Evolutionary conservation across 2,888 invertebrate genomes (phyloP).

Genomic region (Apodemia duryi): DNA sequence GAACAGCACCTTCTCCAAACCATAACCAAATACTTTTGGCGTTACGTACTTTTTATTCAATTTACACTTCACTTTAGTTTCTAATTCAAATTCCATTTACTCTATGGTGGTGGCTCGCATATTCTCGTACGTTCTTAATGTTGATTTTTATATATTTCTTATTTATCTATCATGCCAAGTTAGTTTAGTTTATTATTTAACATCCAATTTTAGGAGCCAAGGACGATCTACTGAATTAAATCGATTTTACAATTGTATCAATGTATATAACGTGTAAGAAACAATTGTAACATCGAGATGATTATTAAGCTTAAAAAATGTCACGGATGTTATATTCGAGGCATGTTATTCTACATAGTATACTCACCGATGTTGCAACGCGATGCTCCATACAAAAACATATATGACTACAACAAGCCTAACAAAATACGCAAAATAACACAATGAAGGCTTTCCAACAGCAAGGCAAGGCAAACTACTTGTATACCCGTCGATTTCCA

Average conservation of each 20-base stretch:
- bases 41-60: constrained; percentile 32
- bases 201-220: constrained; percentile 59
- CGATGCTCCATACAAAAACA: constrained; percentile 52
- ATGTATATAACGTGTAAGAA: constrained; percentile 42
- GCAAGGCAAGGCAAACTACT: constrained; percentile 65
- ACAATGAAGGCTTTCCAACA: constrained; percentile 59
- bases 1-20: constrained; percentile 41
- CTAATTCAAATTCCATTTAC: constrained; percentile 52
- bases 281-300: constrained; percentile 52
- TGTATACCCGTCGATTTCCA: constrained; percentile 44
- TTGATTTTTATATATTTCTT: constrained; percentile 32
- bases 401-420: constrained; percentile 72
- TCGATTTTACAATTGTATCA: constrained; percentile 50
- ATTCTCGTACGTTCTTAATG: constrained; percentile 36
- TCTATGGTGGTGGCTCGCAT: constrained; percentile 61
- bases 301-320: constrained; percentile 60
- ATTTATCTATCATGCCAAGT: constrained; percentile 60
- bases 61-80: constrained; percentile 39
- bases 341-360: constrained; percentile 46
- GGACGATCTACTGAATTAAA: constrained; percentile 46
- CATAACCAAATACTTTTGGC: constrained; percentile 36
- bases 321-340: constrained; percentile 44
- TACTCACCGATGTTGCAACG: constrained; percentile 58
- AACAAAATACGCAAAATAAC: constrained; percentile 69
- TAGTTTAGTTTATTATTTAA: constrained; percentile 45